A percentile compares a stretch with the other conserved stretches of the same genome.
phyloP scores from a whole-genome alignment of 2,888 invertebrate genomes.

The Helobdella robusta region DNA sequence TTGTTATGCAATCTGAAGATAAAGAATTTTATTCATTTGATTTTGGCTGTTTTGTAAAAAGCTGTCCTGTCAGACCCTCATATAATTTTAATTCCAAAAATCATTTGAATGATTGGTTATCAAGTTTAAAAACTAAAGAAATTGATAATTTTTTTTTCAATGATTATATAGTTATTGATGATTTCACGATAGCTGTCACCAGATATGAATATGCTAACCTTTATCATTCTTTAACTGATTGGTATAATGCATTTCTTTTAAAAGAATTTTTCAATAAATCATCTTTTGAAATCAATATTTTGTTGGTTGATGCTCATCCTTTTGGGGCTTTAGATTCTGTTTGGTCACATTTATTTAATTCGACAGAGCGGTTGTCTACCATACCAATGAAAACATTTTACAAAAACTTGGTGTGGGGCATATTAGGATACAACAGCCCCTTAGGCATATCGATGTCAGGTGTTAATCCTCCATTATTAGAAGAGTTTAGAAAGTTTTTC shows the following conservation, averaged over 20 bases:
- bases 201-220: slow-evolving; percentile 35
- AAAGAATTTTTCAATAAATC: slow-evolving; percentile 35
- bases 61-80: slow-evolving; percentile 28
- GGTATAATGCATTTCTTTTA: slow-evolving; percentile 35
- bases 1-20: slow-evolving; percentile 36
- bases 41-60: slow-evolving; percentile 32
- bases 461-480: slow-evolving; percentile 38
- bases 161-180: slow-evolving; percentile 1
- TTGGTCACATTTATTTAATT: slow-evolving; percentile 43
- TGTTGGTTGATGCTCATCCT: slow-evolving; percentile 46
- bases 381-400: slow-evolving; percentile 34
- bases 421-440: slow-evolving; percentile 44
- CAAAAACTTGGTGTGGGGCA: slow-evolving; percentile 40
- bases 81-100: slow-evolving; percentile 34
- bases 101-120: slow-evolving; percentile 33
- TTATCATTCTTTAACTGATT: slow-evolving; percentile 36
- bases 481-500: slow-evolving; percentile 44
- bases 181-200: slow-evolving; percentile 33
- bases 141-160: neutral
- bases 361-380: slow-evolving; percentile 37
- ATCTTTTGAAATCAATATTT: slow-evolving; percentile 36
- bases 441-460: slow-evolving; percentile 36
- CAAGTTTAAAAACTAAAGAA: slow-evolving; percentile 16
- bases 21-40: slow-evolving; percentile 33
- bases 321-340: slow-evolving; percentile 40